Base-by-base conservation (phyloP, 2,888 invertebrate genomes). In the Galerucella pusilla region DNA sequence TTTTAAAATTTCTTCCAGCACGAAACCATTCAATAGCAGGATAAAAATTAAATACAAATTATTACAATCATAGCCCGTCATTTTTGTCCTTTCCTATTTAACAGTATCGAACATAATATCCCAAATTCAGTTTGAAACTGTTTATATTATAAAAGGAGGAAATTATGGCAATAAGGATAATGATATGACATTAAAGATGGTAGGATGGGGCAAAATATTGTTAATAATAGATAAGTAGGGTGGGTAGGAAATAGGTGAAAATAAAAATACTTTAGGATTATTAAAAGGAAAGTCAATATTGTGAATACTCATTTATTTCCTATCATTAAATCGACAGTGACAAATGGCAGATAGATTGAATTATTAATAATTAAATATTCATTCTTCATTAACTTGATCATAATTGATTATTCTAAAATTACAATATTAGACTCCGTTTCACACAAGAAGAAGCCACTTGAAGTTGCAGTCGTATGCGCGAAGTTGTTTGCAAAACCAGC, bases 341-440 rank as follows among this genome's bases (percentile, higher is more conserved):
- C 10, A 46, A 12, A 46, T 12, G 46, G 3, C 12, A 46, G 0
- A 46, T 46, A 12, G 2, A 46, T 46, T 45, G 10, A 45, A 45
- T 14, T 25, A 11, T 14, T 14, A 9, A 16, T 9, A 20, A 12
- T 35, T 65, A 45, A 60, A 52, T 73, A 67, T 49, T 52, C n/a
- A 9, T n/a, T 16, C 5, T 16, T 45, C 35, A 63, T 76, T 71
- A 54, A 81, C 77, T 68, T 78, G 77, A 74, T 82, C 81, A 69
- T 81, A 81, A 75, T 82, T 82, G 57, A 84, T 68, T 65, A 85
- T 76, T 75, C 82, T 81, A 16, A 84, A 20, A 20, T 20, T 20
- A 20, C 20, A 20, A 20, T 20, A 20, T 20, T 20, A 20, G 20
- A 20, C 20, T 20, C 20, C 20, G 20, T 20, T 20, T 20, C 20